Evolutionary conservation across 2,888 invertebrate species (phyloP), one percentile per base, ranked within the genome.

Genomic region (Tribolium freemani): DNA sequence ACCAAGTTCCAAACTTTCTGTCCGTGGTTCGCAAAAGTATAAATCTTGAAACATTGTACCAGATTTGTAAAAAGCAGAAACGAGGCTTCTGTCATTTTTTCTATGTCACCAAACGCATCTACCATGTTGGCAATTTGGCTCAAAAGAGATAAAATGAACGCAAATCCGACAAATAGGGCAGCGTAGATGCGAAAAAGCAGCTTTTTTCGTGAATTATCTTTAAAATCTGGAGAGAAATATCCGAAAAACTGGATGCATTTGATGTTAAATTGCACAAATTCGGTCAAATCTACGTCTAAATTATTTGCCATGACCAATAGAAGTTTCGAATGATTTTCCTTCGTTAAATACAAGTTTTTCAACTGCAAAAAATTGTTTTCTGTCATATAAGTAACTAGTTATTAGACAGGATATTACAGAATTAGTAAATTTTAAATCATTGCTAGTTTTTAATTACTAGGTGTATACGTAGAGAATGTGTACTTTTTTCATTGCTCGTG

Each of bases 71-170:
- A 71, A 8, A 83, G 76, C 10, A 83, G 74, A 66, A 83, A 83
- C 3, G 79, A 78, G 5, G 79, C 80, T n/a, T 80, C 79, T 5
- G 78, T 79, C 64, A 83, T 73, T 64, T 80, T 75, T 61, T 80
- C 78, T 46, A 84, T 66, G 72, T 84, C 76, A 9, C 79, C 81
- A 13, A 88, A 88, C 5, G 88, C 88, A 30, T 85, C 78, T 66
- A 84, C 84, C 57, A 90, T 76, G 76, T 89, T 88, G 2, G 88
- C 85, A 0, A 87, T 80, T 84, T 90, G 89, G 21, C 87, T 87
- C 10, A 88, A 78, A 0, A 88, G 76, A 77, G 88, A 89, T 3
- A 85, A 85, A 0, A 88, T 87, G 87, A 80, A 72, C 20, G 76
- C 74, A 45, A 77, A 58, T 54, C 76, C 77, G 8, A 51, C 68